These are phyloP conservation scores for Daptonema setosum DNA, from an alignment of 2,888 invertebrate species.

Conservation along the genomic window DNA sequence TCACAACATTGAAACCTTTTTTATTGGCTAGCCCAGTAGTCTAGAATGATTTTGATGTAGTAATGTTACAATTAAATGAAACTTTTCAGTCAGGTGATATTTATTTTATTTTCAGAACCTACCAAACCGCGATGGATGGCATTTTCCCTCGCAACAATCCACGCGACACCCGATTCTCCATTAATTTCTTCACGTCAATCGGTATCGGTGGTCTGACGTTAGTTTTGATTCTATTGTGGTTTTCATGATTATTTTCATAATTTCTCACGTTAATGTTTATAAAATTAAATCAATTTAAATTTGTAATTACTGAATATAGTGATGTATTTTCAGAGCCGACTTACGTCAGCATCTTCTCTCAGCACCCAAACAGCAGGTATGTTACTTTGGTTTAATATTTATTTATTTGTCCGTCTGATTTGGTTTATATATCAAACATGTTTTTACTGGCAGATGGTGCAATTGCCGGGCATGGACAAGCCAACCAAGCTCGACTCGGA, in stretches of 20 bases:
- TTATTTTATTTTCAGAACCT: constrained; percentile 51
- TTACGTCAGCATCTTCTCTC: constrained; percentile 6
- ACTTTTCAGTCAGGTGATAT: too few relatives aligned
- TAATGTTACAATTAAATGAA: too few relatives aligned
- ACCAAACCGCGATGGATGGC: constrained; percentile 64
- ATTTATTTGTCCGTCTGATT: too few relatives aligned
- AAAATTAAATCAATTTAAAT: not conserved
- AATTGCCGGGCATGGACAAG: too few relatives aligned
- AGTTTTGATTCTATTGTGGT: too few relatives aligned
- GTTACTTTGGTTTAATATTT: too few relatives aligned
- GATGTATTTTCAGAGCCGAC: constrained; percentile 2
- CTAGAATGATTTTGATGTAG: too few relatives aligned
- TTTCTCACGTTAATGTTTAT: not conserved
- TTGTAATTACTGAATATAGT: not conserved
- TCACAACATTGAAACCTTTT: too few relatives aligned
- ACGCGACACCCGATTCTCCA: constrained; percentile 81
- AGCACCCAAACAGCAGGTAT: constrained; percentile 2
- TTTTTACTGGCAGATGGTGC: too few relatives aligned
- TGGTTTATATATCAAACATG: too few relatives aligned
- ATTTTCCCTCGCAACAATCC: constrained; percentile 87
- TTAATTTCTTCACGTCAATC: constrained; percentile 89
- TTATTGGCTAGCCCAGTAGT: too few relatives aligned
- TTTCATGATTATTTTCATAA: not conserved
- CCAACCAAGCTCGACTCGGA: constrained; percentile 9
- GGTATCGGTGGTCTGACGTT: constrained; percentile 80